Conservation (phyloP, 2,888 invertebrate species). For the Synanthedon andrenaeformis region DNA sequence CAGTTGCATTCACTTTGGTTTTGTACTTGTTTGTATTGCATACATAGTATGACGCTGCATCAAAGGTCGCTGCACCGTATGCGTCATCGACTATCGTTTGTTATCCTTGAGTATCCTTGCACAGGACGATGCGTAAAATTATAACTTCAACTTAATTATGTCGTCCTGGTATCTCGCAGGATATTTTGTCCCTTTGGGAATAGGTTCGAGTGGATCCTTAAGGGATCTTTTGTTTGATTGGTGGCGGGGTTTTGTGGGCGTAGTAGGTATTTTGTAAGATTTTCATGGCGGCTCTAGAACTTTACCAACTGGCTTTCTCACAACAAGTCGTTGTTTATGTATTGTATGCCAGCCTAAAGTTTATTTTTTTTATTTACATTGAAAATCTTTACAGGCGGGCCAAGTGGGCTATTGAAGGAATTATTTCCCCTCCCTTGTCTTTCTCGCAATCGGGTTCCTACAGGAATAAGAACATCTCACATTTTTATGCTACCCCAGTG, state of each 20-base stretch:
- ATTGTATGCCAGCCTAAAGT: too few species aligned
- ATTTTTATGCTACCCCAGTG: conserved; percentile 26
- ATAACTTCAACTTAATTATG: conserved; percentile 42
- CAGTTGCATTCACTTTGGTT: too few species aligned
- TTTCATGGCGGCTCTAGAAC: neutral
- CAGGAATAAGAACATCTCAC: conserved; percentile 1
- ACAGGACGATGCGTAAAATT: conserved; percentile 48
- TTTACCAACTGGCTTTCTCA: too few species aligned
- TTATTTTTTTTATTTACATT: too few species aligned
- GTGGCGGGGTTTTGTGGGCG: neutral
- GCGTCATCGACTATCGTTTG: conserved; percentile 40
- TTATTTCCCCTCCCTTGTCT: neutral
- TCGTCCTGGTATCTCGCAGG: conserved; percentile 62
- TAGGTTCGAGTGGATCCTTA: conserved; percentile 29
- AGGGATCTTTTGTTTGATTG: conserved; percentile 20
- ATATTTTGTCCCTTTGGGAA: conserved; percentile 72
- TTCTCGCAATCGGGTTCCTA: neutral
- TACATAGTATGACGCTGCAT: conserved; percentile 19
- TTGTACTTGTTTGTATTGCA: conserved; percentile 3
- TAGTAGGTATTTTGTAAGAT: neutral
- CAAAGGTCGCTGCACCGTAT: conserved; percentile 38
- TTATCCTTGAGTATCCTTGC: conserved; percentile 67
- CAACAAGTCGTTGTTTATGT: too few species aligned
- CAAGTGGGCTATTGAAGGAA: too few species aligned
- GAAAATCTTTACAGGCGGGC: too few species aligned